Evolutionary conservation across 30 jellyfish, hydroid and myxozoan species (phyloP).

Genomic region (Turritopsis rubra): DNA sequence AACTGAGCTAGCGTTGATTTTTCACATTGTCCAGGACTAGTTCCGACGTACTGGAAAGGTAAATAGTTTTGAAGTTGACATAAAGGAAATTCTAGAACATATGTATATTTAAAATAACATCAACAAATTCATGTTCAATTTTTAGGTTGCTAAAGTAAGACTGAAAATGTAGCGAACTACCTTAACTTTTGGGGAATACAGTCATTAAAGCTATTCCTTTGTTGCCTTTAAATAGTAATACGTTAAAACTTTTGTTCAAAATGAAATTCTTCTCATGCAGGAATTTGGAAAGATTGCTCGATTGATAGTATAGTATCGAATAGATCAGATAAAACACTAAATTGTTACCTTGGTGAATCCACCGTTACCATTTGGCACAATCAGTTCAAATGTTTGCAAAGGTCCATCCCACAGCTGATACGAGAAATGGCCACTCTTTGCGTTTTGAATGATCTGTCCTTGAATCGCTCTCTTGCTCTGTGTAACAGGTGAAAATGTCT

Average conservation of each 20-base stretch:
- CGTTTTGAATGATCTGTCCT: conserved; percentile 2
- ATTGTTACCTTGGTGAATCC: background rate
- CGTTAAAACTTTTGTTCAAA: too few relatives aligned
- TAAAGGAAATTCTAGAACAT: background rate
- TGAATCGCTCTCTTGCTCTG: background rate
- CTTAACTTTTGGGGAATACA: too few relatives aligned
- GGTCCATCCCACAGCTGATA: background rate
- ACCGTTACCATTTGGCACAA: background rate
- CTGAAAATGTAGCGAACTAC: too few relatives aligned
- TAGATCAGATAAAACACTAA: too few relatives aligned
- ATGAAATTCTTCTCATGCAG: background rate
- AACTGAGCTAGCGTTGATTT: background rate
- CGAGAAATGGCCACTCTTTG: background rate
- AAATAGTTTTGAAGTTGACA: too few relatives aligned
- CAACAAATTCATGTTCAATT: background rate
- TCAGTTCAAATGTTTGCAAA: background rate
- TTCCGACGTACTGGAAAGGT: background rate
- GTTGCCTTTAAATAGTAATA: too few relatives aligned
- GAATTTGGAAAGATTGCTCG: background rate
- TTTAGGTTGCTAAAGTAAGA: too few relatives aligned
- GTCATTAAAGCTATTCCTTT: too few relatives aligned
- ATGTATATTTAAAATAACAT: background rate
- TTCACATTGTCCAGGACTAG: background rate
- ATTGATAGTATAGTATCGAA: background rate
- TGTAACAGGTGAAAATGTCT: background rate